phyloP scores from a whole-genome alignment of 2,113 vertebrate genomes.

The Sinosuthora webbiana region DNA sequence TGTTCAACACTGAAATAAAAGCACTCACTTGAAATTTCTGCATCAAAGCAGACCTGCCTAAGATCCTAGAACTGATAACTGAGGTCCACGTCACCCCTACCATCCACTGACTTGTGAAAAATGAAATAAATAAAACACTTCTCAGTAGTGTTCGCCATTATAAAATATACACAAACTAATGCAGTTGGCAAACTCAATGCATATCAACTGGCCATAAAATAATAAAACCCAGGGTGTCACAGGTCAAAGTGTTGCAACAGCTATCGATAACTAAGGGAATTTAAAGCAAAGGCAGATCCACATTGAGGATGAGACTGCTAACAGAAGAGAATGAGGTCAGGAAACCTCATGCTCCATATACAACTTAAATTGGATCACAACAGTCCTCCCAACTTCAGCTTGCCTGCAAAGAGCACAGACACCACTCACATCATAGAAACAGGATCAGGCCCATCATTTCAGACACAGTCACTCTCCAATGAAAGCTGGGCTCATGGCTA shows the following conservation, averaged over 20 bases:
- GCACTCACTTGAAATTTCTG: not conserved
- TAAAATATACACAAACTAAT: not conserved
- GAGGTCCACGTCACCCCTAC: not conserved
- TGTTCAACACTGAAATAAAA: not conserved
- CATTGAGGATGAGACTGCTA: not conserved
- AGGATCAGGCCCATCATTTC: not conserved
- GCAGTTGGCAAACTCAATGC: not conserved
- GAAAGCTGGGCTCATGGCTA: not conserved
- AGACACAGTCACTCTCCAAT: not conserved
- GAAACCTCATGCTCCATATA: not conserved
- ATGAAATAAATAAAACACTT: not conserved
- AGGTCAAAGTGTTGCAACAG: conserved; percentile 10
- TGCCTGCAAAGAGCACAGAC: not conserved
- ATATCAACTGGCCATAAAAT: not conserved
- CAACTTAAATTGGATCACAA: not conserved
- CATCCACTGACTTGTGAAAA: not conserved
- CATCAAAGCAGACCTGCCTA: not conserved
- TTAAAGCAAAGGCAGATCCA: not conserved
- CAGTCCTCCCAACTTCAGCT: not conserved
- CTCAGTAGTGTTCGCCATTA: not conserved
- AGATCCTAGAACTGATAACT: not conserved
- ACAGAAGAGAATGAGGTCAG: not conserved
- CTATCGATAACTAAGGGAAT: not conserved
- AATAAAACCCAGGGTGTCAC: not conserved
- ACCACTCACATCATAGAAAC: not conserved